Evolutionary conservation across 92 coral and sea anemone genomes (phyloP).

Genomic region (Epizoanthus scotinus): DNA sequence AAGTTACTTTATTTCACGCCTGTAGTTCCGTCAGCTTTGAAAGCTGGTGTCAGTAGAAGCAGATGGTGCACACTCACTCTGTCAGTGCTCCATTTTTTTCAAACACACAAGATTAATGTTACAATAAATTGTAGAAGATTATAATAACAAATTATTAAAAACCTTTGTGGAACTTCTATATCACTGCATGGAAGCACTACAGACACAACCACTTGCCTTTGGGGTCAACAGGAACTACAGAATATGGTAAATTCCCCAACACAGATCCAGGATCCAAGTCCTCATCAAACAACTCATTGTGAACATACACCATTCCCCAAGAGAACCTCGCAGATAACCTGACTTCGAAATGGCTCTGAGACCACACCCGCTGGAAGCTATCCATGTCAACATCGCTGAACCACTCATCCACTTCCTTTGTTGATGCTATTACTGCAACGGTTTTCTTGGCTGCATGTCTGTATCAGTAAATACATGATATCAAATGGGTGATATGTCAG

Average conservation of each 20-base stretch:
- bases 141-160: no score
- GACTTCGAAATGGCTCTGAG: slow-evolving; percentile 41
- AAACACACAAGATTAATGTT: no score
- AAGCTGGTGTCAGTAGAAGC: no score
- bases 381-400: slow-evolving; percentile 43
- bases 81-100: no score
- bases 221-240: neutral
- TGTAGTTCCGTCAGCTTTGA: no score
- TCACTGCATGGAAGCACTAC: neutral
- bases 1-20: no score
- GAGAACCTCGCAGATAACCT: slow-evolving; percentile 41
- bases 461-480: neutral
- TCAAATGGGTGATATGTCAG: no score
- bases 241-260: slow-evolving; percentile 35
- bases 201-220: neutral
- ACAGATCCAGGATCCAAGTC: slow-evolving; percentile 37
- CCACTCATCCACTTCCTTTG: slow-evolving; percentile 33
- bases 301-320: slow-evolving; percentile 19
- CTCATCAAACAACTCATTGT: slow-evolving; percentile 44
- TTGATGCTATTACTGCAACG: slow-evolving; percentile 11
- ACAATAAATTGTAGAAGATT: no score
- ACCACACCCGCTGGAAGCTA: slow-evolving; percentile 49
- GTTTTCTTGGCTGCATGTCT: slow-evolving; percentile 42
- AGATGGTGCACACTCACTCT: no score
- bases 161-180: no score